Evolutionary conservation across 2,113 vertebrate species (phyloP).

Genomic region (Salvelinus namaycush): DNA sequence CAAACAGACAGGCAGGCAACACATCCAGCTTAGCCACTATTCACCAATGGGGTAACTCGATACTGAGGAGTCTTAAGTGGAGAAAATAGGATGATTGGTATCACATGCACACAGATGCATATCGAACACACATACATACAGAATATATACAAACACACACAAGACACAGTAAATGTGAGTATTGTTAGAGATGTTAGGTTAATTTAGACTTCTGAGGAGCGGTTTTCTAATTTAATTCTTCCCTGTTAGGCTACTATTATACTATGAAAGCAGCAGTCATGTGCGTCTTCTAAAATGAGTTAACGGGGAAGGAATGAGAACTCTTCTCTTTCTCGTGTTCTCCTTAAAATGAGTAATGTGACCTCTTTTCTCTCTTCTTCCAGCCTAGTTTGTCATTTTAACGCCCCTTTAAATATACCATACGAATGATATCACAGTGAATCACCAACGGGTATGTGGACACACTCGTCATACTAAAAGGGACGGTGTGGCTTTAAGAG

Average conservation of each 20-base stretch:
- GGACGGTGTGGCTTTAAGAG: conserved; percentile 60
- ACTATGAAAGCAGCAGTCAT: not conserved
- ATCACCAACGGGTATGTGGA: conserved; percentile 30
- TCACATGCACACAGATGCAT: too few species aligned
- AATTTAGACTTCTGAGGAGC: not conserved
- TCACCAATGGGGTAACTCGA: not conserved
- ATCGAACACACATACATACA: too few species aligned
- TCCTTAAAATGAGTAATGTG: not conserved
- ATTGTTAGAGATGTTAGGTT: not conserved
- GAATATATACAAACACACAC: not conserved
- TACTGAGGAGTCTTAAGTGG: conserved; percentile 6
- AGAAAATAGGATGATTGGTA: not conserved
- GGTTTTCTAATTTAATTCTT: not conserved
- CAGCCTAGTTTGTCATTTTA: not conserved
- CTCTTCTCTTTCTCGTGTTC: not conserved
- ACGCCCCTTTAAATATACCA: not conserved
- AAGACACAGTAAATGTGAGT: not conserved
- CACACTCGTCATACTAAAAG: conserved; percentile 30
- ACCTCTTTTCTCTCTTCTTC: not conserved
- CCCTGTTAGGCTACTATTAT: not conserved
- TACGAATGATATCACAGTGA: conserved; percentile 20
- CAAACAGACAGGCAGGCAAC: not conserved
- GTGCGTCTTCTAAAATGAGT: not conserved
- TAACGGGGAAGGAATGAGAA: not conserved
- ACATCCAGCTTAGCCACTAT: not conserved